Evolutionary conservation across 2,113 vertebrate genomes (phyloP).

Genomic region (Pollimyrus isidori): DNA sequence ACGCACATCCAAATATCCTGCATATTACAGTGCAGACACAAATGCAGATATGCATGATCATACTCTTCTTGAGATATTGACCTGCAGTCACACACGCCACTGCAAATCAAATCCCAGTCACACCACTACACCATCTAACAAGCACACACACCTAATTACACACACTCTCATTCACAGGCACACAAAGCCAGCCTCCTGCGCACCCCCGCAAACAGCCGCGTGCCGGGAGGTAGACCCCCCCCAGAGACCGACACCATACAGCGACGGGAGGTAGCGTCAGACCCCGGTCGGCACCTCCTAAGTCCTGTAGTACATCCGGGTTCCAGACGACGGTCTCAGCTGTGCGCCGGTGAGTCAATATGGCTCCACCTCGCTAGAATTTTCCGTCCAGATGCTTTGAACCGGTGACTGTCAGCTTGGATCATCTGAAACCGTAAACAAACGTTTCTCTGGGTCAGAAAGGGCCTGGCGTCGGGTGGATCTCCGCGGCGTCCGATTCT

Average conservation of each 20-base stretch:
- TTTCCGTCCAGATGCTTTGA: slow-evolving; percentile 18
- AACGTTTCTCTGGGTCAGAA: slow-evolving; percentile 24
- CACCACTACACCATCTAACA: neutral
- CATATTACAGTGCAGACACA: neutral
- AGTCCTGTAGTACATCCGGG: neutral
- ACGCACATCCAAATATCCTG: neutral
- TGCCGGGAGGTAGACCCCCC: neutral
- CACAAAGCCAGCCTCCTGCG: slow-evolving; percentile 17
- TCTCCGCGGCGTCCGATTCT: slow-evolving; percentile 41
- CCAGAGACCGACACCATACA: neutral
- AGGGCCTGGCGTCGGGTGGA: slow-evolving; percentile 37
- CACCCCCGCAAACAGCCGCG: neutral
- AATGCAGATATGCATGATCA: neutral
- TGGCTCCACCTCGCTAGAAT: slow-evolving; percentile 12
- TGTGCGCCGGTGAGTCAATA: neutral
- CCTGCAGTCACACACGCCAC: neutral
- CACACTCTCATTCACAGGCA: neutral
- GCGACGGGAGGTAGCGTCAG: neutral
- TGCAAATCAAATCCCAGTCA: neutral
- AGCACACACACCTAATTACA: neutral
- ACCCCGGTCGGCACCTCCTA: neutral
- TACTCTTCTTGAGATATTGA: neutral
- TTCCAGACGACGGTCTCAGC: neutral
- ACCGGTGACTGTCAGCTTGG: slow-evolving; percentile 23
- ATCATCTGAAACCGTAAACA: slow-evolving; percentile 24